These are phyloP conservation scores for Arnoldichthys spilopterus DNA, from an alignment of 2,797 vertebrate species.

Conservation along the genomic window DNA sequence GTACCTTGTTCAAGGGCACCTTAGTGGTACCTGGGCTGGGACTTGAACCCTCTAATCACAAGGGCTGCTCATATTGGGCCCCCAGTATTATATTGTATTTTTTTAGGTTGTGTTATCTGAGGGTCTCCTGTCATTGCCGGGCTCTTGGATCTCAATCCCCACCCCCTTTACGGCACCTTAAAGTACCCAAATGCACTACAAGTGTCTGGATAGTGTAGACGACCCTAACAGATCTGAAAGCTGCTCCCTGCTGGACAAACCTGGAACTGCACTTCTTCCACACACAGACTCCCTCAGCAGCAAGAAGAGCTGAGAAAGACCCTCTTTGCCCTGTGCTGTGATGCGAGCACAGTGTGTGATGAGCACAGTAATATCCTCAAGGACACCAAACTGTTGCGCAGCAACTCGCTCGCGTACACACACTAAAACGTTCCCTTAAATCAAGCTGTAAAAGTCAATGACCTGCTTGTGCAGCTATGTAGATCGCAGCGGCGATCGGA, in stretches of 20 bases:
- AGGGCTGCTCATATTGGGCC: too few species aligned
- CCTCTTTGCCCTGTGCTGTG: background rate
- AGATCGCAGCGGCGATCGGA: constrained; percentile 37
- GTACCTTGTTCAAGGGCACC: too few species aligned
- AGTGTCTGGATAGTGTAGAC: too few species aligned
- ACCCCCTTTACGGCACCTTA: too few species aligned
- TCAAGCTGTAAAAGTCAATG: constrained; percentile 31
- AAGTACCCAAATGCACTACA: too few species aligned
- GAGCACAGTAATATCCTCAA: background rate
- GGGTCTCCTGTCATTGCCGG: too few species aligned
- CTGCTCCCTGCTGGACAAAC: constrained; percentile 8
- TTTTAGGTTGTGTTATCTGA: too few species aligned
- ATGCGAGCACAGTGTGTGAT: constrained; percentile 10
- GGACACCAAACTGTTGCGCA: constrained; percentile 31
- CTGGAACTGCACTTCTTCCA: background rate
- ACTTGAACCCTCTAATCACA: too few species aligned
- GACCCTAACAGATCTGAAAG: background rate
- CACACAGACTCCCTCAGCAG: background rate
- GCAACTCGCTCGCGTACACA: background rate
- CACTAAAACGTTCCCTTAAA: constrained; percentile 17
- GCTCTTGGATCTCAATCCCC: too few species aligned
- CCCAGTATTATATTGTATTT: too few species aligned
- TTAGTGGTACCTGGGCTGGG: too few species aligned
- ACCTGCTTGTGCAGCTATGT: constrained; percentile 38
- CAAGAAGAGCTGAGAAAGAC: background rate